Base-by-base conservation (phyloP, 2,797 vertebrate genomes). In the Nothura maculosa region DNA sequence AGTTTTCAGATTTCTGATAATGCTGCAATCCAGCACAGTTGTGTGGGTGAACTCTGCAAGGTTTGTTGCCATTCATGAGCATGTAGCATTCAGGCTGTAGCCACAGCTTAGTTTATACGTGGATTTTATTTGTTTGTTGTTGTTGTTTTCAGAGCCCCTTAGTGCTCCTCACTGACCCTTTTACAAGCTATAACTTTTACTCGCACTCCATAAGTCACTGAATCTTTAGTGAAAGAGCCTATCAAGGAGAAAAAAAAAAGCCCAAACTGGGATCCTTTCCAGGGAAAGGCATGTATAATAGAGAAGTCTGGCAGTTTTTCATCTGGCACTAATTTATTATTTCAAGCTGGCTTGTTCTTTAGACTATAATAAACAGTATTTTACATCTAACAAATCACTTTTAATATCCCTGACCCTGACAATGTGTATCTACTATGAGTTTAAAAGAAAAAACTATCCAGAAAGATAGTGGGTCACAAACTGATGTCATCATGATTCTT, bases 241-340 rank as follows among this genome's bases (percentile, higher is more conserved):
- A 89, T 85, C 62, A 77, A 70, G 75, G 75, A 47, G 42, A 48
- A 25, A 25, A 50, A 50, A 50, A 48, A 83, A 91, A 66, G 17
- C 3, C 58, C 68, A 77, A 90, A 95, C 91, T 90, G 92, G 96
- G 93, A 96, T 52, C 13, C 55, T 86, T 92, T 97, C 97, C 89
- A 93, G 57, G 79, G 70, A 91, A 89, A 95, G 8, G 84, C 93
- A 96, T 96, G 96, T 91, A 94, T 91, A 94, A 91, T 81, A 84
- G 76, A 95, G 91, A 87, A 87, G 80, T 93, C 95, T 78, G 91
- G 88, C 96, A 87, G 63, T 40, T 69, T 67, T 94, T 93, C 94
- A 96, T 94, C 91, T 97, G 94, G 93, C 86, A 38, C 57, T 85
- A 87, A 95, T 96, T 96, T 95, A 93, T 97, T 97, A 96, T 94